A percentile compares a stretch with the other conserved stretches of the same genome.
These are phyloP conservation scores for Aurelia coerulea DNA, from an alignment of 30 jellyfish, hydroid and myxozoan species.

Conservation along the genomic window DNA sequence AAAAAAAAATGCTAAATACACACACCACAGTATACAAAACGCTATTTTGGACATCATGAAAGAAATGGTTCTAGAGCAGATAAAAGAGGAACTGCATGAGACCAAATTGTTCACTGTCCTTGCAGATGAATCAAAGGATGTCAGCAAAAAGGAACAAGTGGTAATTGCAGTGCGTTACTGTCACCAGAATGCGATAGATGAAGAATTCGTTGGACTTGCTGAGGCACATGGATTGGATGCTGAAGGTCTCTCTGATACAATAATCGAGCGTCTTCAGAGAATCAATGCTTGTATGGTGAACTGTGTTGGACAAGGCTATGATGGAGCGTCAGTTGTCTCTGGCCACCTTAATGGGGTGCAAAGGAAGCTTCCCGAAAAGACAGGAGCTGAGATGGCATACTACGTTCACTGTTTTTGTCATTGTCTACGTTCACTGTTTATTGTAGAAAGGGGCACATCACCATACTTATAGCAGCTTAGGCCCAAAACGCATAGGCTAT, in stretches of 20 bases:
- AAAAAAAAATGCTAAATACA: too few species aligned
- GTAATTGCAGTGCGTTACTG: constrained; percentile 57
- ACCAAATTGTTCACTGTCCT: constrained; percentile 23
- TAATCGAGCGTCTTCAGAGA: constrained; percentile 22
- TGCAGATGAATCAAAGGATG: constrained; percentile 65
- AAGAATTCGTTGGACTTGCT: constrained; percentile 33
- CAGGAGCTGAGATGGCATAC: constrained; percentile 58
- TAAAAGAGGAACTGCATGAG: constrained; percentile 17
- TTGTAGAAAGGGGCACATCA: too few species aligned
- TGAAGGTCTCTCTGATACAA: constrained; percentile 44
- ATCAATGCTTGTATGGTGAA: constrained; percentile 30
- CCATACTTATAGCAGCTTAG: too few species aligned
- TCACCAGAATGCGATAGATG: constrained; percentile 37
- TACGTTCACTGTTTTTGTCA: constrained; percentile 56
- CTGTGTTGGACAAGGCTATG: constrained; percentile 69
- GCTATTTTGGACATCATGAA: constrained; percentile 27
- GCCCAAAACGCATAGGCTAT: too few species aligned
- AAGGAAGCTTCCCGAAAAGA: constrained; percentile 25
- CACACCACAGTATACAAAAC: constrained; percentile 2
- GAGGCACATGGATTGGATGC: constrained; percentile 62
- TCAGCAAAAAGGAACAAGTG: constrained; percentile 54
- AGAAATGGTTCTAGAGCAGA: constrained; percentile 55
- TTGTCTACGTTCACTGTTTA: too few species aligned
- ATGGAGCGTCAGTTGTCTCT: constrained; percentile 62
- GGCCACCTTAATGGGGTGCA: constrained; percentile 58